phyloP scores from a whole-genome alignment of 2,888 invertebrate genomes.

The Chironomus tentans region DNA sequence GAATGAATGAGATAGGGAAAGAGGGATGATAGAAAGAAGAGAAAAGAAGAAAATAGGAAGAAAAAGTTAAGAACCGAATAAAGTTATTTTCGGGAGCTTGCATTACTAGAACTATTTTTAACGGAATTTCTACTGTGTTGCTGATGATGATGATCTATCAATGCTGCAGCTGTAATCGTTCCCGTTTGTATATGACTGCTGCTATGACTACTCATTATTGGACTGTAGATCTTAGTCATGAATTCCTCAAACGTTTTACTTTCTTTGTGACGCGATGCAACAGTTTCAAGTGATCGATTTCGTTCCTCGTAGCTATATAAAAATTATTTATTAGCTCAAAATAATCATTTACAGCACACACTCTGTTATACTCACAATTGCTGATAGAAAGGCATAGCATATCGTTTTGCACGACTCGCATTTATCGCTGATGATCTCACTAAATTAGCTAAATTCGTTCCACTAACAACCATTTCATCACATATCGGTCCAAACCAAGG shows the following conservation, averaged over 20 bases:
- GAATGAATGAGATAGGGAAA: neutral
- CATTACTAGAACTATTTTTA: conserved; percentile 32
- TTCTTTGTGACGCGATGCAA: conserved; percentile 77
- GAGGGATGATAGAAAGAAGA: neutral
- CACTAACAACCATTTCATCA: conserved; percentile 67
- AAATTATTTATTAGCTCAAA: neutral
- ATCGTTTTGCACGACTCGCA: conserved; percentile 85
- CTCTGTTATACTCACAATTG: conserved; percentile 84
- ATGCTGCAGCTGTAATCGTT: conserved; percentile 44
- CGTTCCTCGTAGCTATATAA: conserved; percentile 77
- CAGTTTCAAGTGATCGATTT: conserved; percentile 71
- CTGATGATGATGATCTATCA: conserved; percentile 45
- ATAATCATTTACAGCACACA: too few species aligned
- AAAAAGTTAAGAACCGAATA: neutral
- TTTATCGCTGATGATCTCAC: conserved; percentile 84
- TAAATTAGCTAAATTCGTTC: conserved; percentile 63
- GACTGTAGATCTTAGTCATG: conserved; percentile 60
- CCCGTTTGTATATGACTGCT: conserved; percentile 23
- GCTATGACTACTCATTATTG: conserved; percentile 44
- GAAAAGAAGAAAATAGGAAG: conserved; percentile 9
- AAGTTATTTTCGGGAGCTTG: conserved; percentile 24
- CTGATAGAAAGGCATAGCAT: conserved; percentile 81
- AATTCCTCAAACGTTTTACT: conserved; percentile 87
- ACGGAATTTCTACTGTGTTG: conserved; percentile 38
- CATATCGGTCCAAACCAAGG: conserved; percentile 94